Conservation (phyloP, 2,888 invertebrate species). For the Teleiodes luculella region DNA sequence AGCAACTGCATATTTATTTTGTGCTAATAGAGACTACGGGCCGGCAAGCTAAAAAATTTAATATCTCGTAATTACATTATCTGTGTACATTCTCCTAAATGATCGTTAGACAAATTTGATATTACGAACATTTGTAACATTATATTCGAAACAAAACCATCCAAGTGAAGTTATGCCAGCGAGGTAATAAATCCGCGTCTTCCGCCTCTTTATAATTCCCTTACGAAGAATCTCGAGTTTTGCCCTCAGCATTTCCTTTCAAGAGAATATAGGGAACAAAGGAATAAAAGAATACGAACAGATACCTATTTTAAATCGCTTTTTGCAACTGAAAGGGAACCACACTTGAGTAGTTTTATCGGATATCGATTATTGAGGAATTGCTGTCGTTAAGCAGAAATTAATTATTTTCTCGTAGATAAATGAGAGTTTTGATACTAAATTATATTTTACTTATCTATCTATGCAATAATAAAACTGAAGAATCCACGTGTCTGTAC, state of each 20-base stretch:
- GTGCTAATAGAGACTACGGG: too few relatives aligned
- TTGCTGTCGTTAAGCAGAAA: background rate
- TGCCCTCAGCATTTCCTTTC: background rate
- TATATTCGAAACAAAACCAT: background rate
- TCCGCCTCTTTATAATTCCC: slow-evolving; percentile 15
- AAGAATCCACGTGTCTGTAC: too few relatives aligned
- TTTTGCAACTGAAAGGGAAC: background rate
- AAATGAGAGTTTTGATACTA: too few relatives aligned
- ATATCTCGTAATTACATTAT: too few relatives aligned
- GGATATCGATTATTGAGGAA: background rate
- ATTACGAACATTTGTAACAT: too few relatives aligned
- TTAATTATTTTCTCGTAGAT: background rate
- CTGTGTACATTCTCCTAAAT: too few relatives aligned
- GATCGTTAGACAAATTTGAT: too few relatives aligned
- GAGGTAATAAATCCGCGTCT: background rate
- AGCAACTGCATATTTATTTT: too few relatives aligned
- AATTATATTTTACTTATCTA: too few relatives aligned
- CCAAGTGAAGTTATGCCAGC: background rate
- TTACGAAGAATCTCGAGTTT: slow-evolving; percentile 4
- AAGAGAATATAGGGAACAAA: slow-evolving; percentile 7
- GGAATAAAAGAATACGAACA: background rate
- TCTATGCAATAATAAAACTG: too few relatives aligned
- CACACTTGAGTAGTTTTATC: background rate
- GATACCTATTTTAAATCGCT: background rate
- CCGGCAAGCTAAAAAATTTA: too few relatives aligned